These are phyloP conservation scores for Drosophila busckii DNA, from an alignment of 1,140 invertebrate species.

Conservation along the genomic window DNA sequence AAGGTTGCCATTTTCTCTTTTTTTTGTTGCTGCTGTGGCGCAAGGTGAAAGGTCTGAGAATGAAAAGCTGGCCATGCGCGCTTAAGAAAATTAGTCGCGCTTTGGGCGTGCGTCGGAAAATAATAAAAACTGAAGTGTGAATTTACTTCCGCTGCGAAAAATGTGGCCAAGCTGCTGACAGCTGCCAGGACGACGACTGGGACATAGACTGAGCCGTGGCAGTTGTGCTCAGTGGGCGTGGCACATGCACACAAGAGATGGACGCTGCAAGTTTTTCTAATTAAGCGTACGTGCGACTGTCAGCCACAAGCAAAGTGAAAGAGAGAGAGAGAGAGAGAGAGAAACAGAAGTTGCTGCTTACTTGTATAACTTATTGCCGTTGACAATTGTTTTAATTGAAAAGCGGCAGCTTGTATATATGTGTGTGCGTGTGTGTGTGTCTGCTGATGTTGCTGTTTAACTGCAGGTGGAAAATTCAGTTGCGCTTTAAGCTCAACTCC, in stretches of 20 bases:
- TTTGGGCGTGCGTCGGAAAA: conserved; percentile 60
- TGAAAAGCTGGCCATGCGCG: conserved; percentile 19
- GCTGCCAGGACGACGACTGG: conserved; percentile 16
- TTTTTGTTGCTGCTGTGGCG: too few relatives aligned
- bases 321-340: not conserved
- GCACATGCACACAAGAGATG: conserved; percentile 29
- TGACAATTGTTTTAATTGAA: conserved; percentile 76
- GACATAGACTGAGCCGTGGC: not conserved
- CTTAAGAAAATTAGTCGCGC: conserved; percentile 68
- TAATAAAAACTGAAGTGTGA: conserved; percentile 71
- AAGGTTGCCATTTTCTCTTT: too few relatives aligned
- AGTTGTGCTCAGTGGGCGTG: conserved; percentile 4
- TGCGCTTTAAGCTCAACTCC: conserved; percentile 15
- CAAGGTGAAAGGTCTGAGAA: too few relatives aligned
- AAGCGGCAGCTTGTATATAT: conserved; percentile 21
- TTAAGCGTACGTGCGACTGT: conserved; percentile 73
- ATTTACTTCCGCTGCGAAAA: conserved; percentile 68
- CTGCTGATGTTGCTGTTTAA: too few relatives aligned
- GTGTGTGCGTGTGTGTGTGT: not conserved
- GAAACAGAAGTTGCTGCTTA: conserved; percentile 19
- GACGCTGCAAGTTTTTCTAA: conserved; percentile 67
- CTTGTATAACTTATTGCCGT: conserved; percentile 71
- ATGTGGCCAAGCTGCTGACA: conserved; percentile 51
- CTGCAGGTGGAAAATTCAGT: not conserved
- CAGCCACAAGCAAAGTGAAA: conserved; percentile 46